Evolutionary conservation across 1,140 invertebrate genomes (phyloP), one percentile per base, ranked within the genome.

Genomic region (Pristionchus pacificus): DNA sequence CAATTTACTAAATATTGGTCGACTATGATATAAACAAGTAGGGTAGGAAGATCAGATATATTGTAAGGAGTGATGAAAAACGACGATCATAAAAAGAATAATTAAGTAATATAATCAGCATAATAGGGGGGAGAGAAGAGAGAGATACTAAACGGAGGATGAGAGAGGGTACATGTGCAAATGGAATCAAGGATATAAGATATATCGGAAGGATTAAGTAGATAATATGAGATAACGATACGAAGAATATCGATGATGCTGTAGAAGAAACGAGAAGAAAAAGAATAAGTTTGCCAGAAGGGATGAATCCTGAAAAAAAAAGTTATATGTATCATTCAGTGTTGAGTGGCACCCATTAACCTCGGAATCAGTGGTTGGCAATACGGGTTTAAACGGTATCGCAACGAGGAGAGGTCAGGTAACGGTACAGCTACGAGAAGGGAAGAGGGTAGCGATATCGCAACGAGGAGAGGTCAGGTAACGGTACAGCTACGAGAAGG

Each of bases 141-240:
- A 29, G 33, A 67, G 19, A 27, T 67, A 25, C 3, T 61, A 29
- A 19, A 58, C 13, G 28, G 28, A 15, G 19, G 38, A 60, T 62
- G 14, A 49, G 25, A 30, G 13, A n/a, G 29, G 28, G 30, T 55
- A 14, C 27, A 78, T 81, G 33, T 82, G 75, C 58, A 76, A 67
- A 49, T 49, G 38, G 38, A 49, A 49, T 49, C 6, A 49, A 49
- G 6, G 38, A 49, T 6, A 19, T 19, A 49, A 90, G 77, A 30
- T 87, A 74, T 58, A 89, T 78, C 28, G 90, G 89, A 74, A 89
- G 77, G 49, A 89, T 77, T 71, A 87, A 87, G 79, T 90, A 90
- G 55, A 89, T 78, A 80, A 88, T 88, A 84, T 89, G 89, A 88
- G 67, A 87, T 89, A 89, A 83, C 79, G 87, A 87, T 49, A 77